Percentiles rank a stretch among this genome's conserved stretches.
phyloP scores from a whole-genome alignment of 2,888 invertebrate genomes.

The Drosophila mimetica region DNA sequence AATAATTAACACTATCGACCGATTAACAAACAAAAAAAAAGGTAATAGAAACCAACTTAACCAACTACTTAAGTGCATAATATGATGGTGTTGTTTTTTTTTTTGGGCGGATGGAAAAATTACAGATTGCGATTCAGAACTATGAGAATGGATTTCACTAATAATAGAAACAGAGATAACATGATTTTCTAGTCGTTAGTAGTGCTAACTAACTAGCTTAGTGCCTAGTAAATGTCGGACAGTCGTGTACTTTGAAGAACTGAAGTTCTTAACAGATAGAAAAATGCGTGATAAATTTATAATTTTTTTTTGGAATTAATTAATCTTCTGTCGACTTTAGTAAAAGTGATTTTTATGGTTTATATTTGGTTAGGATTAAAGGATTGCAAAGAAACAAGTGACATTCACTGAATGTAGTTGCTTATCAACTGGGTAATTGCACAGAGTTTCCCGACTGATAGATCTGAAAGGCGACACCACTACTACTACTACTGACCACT shows the following conservation, averaged over 20 bases:
- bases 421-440: background rate
- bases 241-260: background rate
- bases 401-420: slow-evolving; percentile 8
- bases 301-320: too few relatives aligned
- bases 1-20: slow-evolving; percentile 39
- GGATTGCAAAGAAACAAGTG: background rate
- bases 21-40: slow-evolving; percentile 5
- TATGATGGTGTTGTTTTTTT: background rate
- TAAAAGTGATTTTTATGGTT: background rate
- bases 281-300: too few relatives aligned
- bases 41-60: background rate
- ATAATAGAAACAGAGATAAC: background rate
- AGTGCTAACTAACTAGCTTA: too few relatives aligned
- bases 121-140: slow-evolving; percentile 1
- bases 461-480: background rate
- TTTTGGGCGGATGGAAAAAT: slow-evolving; percentile 1
- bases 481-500: slow-evolving; percentile 84
- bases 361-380: background rate
- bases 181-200: background rate
- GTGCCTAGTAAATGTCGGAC: background rate
- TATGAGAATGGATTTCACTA: slow-evolving; percentile 8
- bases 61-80: slow-evolving; percentile 5
- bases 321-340: too few relatives aligned
- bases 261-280: too few relatives aligned
- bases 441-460: background rate